Evolutionary conservation across 53 echinoderm and acorn worm species (phyloP).

Genomic region (Pentamera pediparva): DNA sequence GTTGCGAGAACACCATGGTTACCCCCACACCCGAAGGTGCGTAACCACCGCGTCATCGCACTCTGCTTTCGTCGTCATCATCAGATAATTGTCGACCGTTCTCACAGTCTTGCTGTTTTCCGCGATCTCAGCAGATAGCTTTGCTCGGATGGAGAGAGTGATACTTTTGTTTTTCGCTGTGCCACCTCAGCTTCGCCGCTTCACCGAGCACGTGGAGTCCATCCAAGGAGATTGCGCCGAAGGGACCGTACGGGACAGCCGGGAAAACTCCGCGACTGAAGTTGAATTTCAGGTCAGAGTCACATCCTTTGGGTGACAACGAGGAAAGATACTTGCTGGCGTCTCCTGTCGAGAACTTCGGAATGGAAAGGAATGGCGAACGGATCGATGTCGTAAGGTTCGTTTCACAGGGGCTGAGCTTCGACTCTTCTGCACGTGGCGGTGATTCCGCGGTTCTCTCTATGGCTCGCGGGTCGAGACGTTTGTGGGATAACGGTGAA

Average conservation of each 20-base stretch:
- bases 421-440: not conserved
- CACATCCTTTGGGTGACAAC: not conserved
- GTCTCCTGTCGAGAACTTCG: not conserved
- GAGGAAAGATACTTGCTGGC: not conserved
- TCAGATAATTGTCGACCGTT: not conserved
- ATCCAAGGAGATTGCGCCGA: not conserved
- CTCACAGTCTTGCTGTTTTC: no score
- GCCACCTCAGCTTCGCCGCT: slow-evolving; percentile 17
- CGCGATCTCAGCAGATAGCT: not conserved
- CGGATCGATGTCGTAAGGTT: slow-evolving; percentile 2
- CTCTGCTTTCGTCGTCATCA: no score
- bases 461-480: not conserved
- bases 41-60: no score
- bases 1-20: no score
- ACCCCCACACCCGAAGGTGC: no score
- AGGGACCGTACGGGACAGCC: slow-evolving; percentile 4
- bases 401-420: not conserved
- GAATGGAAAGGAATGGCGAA: slow-evolving; percentile 1
- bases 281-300: not conserved
- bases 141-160: slow-evolving; percentile 3
- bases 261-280: not conserved
- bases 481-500: slow-evolving; percentile 12
- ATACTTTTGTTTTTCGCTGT: slow-evolving; percentile 10
- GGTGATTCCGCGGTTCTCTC: not conserved
- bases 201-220: slow-evolving; percentile 8